These are phyloP conservation scores for Notolabrus celidotus DNA, from an alignment of 2,797 vertebrate species.

Conservation along the genomic window DNA sequence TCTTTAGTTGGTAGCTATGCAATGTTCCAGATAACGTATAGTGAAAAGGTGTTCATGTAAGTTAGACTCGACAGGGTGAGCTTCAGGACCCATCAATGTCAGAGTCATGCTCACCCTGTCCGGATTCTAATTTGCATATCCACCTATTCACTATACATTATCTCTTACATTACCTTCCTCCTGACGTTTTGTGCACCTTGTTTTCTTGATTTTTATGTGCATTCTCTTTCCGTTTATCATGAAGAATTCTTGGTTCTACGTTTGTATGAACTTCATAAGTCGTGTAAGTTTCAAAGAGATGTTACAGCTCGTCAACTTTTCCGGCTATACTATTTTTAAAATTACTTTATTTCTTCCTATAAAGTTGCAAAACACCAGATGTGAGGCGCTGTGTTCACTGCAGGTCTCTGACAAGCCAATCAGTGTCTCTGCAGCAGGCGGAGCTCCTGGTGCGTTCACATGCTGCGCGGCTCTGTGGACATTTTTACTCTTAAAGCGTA, in stretches of 20 bases:
- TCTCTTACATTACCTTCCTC: too few species aligned
- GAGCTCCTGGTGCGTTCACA: neutral
- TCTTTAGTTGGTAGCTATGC: too few species aligned
- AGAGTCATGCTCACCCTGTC: too few species aligned
- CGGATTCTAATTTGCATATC: too few species aligned
- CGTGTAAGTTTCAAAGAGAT: neutral
- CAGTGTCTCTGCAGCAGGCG: constrained; percentile 7
- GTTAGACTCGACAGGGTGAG: too few species aligned
- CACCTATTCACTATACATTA: too few species aligned
- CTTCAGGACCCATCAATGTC: too few species aligned
- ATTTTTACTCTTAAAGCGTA: neutral
- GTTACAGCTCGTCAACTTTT: neutral
- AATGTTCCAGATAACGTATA: too few species aligned
- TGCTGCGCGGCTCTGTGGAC: neutral
- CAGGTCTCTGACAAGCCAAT: constrained; percentile 11
- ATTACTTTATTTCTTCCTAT: neutral
- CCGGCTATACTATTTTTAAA: neutral
- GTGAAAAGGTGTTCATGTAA: too few species aligned
- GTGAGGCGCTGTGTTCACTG: neutral
- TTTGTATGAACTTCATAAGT: neutral
- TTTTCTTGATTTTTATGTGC: too few species aligned
- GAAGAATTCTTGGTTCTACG: neutral
- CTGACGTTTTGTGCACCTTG: too few species aligned
- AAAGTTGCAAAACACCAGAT: constrained; percentile 13
- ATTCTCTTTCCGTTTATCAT: neutral